Conservation (phyloP, 2,888 invertebrate genomes). For the Pandemis heparana region DNA sequence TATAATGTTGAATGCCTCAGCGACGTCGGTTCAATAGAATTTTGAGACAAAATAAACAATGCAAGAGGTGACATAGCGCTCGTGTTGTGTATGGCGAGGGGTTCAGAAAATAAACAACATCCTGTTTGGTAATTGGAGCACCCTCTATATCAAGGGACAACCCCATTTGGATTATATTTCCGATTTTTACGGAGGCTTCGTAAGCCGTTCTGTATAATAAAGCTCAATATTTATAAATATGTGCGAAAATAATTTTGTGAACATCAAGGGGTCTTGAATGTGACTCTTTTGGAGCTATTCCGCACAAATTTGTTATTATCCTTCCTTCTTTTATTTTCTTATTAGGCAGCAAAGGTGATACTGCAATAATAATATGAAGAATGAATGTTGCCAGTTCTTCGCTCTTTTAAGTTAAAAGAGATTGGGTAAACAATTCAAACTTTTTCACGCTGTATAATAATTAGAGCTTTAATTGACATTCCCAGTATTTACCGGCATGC, state of each 20-base stretch:
- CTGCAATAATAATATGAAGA: neutral
- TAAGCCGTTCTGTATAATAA: constrained; percentile 1
- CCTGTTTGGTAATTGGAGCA: constrained; percentile 18
- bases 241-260: neutral
- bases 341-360: neutral
- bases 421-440: neutral
- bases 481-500: neutral
- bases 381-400: neutral
- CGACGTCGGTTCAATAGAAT: constrained; percentile 5
- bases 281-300: no score
- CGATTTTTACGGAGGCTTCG: constrained; percentile 20
- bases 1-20: neutral
- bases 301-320: no score
- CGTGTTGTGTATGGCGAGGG: constrained; percentile 4
- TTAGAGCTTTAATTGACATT: neutral
- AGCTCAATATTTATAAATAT: constrained; percentile 6
- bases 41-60: constrained; percentile 15
- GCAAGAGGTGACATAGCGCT: constrained; percentile 8
- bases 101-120: constrained; percentile 16
- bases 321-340: no score
- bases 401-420: neutral
- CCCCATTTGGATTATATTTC: constrained; percentile 26
- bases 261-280: neutral
- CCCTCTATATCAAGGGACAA: constrained; percentile 14
- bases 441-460: neutral